Evolutionary conservation across 2,888 invertebrate species (phyloP), one percentile per base, ranked within the genome.

Genomic region (Achlya flavicornis): DNA sequence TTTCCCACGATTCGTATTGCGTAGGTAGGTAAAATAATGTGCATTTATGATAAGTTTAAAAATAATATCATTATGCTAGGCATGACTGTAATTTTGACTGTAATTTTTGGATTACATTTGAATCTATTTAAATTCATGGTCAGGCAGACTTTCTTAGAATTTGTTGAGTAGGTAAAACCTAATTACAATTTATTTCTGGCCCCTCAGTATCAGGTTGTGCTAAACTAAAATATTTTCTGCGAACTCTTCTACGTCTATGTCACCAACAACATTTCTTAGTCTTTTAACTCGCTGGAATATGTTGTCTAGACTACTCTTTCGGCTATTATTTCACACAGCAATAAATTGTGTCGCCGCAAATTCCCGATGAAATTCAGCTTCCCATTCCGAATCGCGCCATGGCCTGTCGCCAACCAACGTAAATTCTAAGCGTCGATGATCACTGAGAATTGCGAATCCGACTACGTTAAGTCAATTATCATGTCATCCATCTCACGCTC

Each of bases 401-500:
- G n/a, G 46, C 46, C 6, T 46, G 46, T n/a, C n/a, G 46, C 46
- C 43, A 46, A n/a, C 46, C 43, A 46, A n/a, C n/a, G 7, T n/a
- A n/a, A 46, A n/a, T 46, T 7, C 46, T 46, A n/a, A 41, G 41
- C 41, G 12, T 41, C 12, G 41, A 41, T 41, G 41, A 41, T 3
- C 41, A 41, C 41, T 12, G 41, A 41, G 38, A 0, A 12, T 0
- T 41, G 43, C 7, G 43, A 14, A 43, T 43, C 43, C 43, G 12
- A 43, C 46, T n/a, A n/a, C 46, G n/a, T n/a, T 46, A n/a, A 46
- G 46, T 46, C n/a, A 46, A 46, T 46, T n/a, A 46, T n/a, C 46
- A 46, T 46, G 46, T 1, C 43, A 43, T 43, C 46, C 46, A 46
- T 46, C 46, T 46, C 46, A 46, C n/a, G 46, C 46, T 46, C 46